Evolutionary conservation across 2,797 vertebrate species (phyloP).

Genomic region (Chiloscyllium punctatum): DNA sequence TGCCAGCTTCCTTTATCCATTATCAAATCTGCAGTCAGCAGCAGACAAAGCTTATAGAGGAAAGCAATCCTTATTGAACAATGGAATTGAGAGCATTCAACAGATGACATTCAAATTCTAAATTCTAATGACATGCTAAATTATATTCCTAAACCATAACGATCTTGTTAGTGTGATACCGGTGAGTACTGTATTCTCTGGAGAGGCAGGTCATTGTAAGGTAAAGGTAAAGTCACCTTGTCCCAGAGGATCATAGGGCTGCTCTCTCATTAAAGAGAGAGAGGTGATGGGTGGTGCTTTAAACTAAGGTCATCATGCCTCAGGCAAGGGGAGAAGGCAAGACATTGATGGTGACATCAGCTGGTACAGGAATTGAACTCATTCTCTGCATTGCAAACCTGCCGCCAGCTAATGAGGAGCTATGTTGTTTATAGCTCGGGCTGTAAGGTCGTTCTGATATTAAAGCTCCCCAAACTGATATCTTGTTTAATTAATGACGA

Average conservation of each 20-base stretch:
- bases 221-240: too few relatives aligned
- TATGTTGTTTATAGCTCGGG: not conserved
- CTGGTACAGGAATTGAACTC: too few relatives aligned
- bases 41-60: not conserved
- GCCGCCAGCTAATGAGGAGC: not conserved
- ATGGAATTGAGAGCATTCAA: not conserved
- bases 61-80: not conserved
- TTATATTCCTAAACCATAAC: not conserved
- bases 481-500: not conserved
- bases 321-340: too few relatives aligned
- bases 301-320: too few relatives aligned
- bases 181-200: not conserved
- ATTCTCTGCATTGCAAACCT: too few relatives aligned
- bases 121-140: not conserved
- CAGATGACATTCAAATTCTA: not conserved
- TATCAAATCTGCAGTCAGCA: not conserved
- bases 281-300: too few relatives aligned
- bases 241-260: too few relatives aligned
- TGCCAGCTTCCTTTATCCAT: too few relatives aligned
- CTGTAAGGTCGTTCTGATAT: not conserved
- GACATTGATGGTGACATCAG: too few relatives aligned
- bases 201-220: not conserved
- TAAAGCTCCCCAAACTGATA: not conserved
- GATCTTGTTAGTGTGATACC: not conserved
- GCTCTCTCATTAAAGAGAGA: too few relatives aligned